These are phyloP conservation scores for Habroteleia sp. DNA, from an alignment of 2,888 invertebrate genomes.

Conservation along the genomic window DNA sequence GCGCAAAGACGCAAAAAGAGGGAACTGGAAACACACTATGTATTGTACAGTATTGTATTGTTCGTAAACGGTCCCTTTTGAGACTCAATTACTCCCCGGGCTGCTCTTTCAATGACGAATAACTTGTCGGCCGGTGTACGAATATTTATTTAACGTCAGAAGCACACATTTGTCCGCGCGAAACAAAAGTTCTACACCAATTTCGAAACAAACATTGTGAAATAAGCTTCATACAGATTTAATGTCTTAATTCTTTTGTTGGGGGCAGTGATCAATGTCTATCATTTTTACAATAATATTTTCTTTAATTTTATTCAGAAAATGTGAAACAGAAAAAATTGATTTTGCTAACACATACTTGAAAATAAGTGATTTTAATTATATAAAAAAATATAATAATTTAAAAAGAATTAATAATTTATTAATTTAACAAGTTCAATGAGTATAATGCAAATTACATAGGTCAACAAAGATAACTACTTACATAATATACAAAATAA, in stretches of 20 bases:
- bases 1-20: slow-evolving; percentile 46
- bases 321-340: too few relatives aligned
- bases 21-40: slow-evolving; percentile 52
- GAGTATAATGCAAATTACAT: too few relatives aligned
- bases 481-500: too few relatives aligned
- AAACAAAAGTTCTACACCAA: slow-evolving; percentile 34
- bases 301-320: too few relatives aligned
- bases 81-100: slow-evolving; percentile 64
- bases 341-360: too few relatives aligned
- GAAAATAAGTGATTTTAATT: too few relatives aligned
- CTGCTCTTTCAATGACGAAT: slow-evolving; percentile 63
- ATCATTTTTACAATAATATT: too few relatives aligned
- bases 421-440: too few relatives aligned
- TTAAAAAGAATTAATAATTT: too few relatives aligned
- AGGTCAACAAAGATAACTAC: too few relatives aligned
- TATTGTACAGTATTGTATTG: slow-evolving; percentile 58
- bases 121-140: slow-evolving; percentile 50
- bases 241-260: slow-evolving; percentile 16
- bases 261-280: too few relatives aligned
- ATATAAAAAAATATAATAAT: too few relatives aligned
- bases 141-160: slow-evolving; percentile 61
- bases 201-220: slow-evolving; percentile 29
- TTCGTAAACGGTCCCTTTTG: slow-evolving; percentile 63
- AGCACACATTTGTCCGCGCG: slow-evolving; percentile 46
- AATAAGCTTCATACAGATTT: slow-evolving; percentile 16